Percentiles rank a stretch among this genome's conserved stretches.
These are phyloP conservation scores for Leuciscus waleckii DNA, from an alignment of 2,797 vertebrate genomes.

Conservation along the genomic window DNA sequence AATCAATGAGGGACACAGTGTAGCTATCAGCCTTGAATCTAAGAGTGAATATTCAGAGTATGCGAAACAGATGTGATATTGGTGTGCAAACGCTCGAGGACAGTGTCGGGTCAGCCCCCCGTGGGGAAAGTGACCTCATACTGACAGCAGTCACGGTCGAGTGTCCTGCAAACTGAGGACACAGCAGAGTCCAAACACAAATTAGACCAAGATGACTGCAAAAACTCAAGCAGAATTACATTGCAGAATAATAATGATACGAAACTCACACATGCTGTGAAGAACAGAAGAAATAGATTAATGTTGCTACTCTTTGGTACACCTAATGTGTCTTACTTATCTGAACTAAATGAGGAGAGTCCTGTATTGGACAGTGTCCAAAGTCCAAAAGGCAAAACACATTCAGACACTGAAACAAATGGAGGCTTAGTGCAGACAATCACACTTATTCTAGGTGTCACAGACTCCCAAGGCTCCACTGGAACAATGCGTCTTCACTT, in stretches of 20 bases:
- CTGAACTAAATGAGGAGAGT: constrained; percentile 44
- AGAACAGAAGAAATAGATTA: constrained; percentile 29
- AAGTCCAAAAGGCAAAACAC: constrained; percentile 31
- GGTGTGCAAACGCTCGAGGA: not conserved
- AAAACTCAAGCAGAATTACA: constrained; percentile 2
- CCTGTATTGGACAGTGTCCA: constrained; percentile 22
- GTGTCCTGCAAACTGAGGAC: not conserved
- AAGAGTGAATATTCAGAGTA: constrained; percentile 25
- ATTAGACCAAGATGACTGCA: not conserved
- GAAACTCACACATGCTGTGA: not conserved
- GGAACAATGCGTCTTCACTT: constrained; percentile 56
- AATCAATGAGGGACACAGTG: constrained; percentile 53
- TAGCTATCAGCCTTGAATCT: constrained; percentile 48
- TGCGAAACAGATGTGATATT: constrained; percentile 18
- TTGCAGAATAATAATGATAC: constrained; percentile 15
- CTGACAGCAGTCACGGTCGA: constrained; percentile 32
- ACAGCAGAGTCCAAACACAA: constrained; percentile 8
- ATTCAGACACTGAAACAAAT: constrained; percentile 60
- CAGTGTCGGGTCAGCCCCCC: constrained; percentile 20
- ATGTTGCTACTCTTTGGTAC: constrained; percentile 21
- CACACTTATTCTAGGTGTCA: constrained; percentile 67
- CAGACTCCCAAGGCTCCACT: constrained; percentile 45
- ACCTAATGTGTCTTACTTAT: constrained; percentile 51
- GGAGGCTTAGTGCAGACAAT: constrained; percentile 62
- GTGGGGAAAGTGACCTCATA: constrained; percentile 27